These are phyloP conservation scores for Ips typographus DNA, from an alignment of 1,140 invertebrate species.

Conservation along the genomic window DNA sequence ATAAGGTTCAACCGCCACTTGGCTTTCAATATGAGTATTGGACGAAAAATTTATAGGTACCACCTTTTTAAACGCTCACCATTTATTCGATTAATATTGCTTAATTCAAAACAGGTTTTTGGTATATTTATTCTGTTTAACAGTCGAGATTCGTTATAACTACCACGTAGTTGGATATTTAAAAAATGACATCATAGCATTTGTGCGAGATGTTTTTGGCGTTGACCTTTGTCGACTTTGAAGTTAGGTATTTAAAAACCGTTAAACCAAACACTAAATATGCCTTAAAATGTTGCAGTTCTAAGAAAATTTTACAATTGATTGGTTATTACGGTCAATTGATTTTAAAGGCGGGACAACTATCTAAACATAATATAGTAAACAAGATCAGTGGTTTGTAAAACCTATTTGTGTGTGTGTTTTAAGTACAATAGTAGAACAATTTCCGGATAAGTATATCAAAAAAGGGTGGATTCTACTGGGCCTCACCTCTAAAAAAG, in stretches of 20 bases:
- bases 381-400: background rate
- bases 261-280: background rate
- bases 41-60: conserved; percentile 4
- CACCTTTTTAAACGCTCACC: background rate
- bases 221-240: background rate
- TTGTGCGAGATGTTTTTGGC: background rate
- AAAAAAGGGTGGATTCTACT: too few species aligned
- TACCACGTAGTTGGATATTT: background rate
- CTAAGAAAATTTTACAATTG: background rate
- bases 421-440: too few species aligned
- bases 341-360: background rate
- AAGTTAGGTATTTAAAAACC: background rate
- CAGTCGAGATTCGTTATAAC: background rate
- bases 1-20: conserved; percentile 6
- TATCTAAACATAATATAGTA: background rate
- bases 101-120: conserved; percentile 5
- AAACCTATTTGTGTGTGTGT: background rate
- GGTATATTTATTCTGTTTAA: conserved; percentile 2
- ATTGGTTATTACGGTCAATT: background rate
- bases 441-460: too few species aligned
- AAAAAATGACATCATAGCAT: background rate
- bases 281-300: background rate
- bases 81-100: conserved; percentile 4
- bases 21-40: background rate
- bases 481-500: too few species aligned